A percentile compares a stretch with the other conserved stretches of the same genome.
Conservation (phyloP, 2,113 vertebrate species). For the Chaetura pelagica region DNA sequence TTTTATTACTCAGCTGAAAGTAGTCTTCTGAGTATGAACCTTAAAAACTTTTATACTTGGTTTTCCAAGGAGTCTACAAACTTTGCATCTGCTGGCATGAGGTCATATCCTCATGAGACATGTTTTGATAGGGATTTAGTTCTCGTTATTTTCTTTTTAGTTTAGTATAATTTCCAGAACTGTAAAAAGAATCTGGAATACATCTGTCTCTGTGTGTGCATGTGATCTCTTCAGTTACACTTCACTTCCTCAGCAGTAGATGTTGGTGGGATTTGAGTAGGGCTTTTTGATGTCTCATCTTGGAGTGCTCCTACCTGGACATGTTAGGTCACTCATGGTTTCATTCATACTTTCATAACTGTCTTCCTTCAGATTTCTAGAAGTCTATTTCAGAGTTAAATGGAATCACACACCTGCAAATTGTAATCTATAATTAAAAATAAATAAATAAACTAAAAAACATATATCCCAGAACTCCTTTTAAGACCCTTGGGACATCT, state of each 20-base stretch:
- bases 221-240: neutral
- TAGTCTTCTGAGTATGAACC: neutral
- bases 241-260: neutral
- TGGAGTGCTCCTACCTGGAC: neutral
- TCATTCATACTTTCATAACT: neutral
- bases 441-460: too few relatives aligned
- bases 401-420: neutral
- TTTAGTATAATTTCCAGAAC: neutral
- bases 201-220: neutral
- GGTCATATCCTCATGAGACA: neutral
- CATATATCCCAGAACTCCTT: neutral
- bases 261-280: neutral
- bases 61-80: neutral
- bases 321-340: accelerated
- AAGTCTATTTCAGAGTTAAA: neutral
- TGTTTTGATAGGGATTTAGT: neutral
- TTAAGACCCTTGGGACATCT: neutral
- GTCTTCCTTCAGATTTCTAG: neutral
- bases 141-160: neutral
- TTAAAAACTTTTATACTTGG: neutral
- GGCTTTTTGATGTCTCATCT: neutral
- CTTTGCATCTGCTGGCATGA: neutral
- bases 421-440: neutral
- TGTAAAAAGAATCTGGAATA: neutral
- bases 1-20: neutral